Base-by-base conservation (phyloP, 53 echinoderm and acorn worm species). In the Holothuria leucospilota region DNA sequence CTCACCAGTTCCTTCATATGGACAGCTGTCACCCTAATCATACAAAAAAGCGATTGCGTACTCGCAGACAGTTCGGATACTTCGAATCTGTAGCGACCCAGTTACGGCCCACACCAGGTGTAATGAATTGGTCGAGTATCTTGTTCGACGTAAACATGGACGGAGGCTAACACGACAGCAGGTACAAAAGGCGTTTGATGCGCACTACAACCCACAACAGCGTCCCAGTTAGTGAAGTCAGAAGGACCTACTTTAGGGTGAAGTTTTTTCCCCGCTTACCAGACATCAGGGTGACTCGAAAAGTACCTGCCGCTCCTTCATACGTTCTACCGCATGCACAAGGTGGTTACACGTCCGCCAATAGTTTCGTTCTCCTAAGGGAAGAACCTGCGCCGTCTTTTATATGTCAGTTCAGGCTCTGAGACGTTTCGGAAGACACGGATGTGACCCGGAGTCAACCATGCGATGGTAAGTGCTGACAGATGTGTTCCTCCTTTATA, bases 321-420 rank as follows among this genome's bases (percentile, higher is more conserved):
- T 29, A 69, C 69, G 7, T 69, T 25, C 13, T 16, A 69, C 16
- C 69, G 69, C 6, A 69, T 69, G 69, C 25, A 25, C 26, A 69
- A 69, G 29, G 13, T 69, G 28, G 69, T 69, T 69, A 69, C 69
- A 27, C 3, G 69, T n/a, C 69, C 69, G 20, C 69, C 69, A 1
- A 69, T 69, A 69, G 23, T 69, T 28, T 69, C 69, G 69, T 69
- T 69, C 29, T 69, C 69, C 28, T 8, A 4, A 69, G 69, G n/a
- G 14, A 4, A 28, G 69, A 69, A 8, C 28, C 69, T 69, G 69
- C 3, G 69, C 28, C 69, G 69, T 24, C 3, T 69, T 28, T 28
- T 69, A n/a, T 69, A n/a, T 69, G 69, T 5, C 69, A 27, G 5
- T 2, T 8, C 28, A 28, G 26, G 29, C 69, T 2, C 15, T 8